A percentile compares a stretch with the other conserved stretches of the same genome.
These are phyloP conservation scores for Diadumene lineata DNA, from an alignment of 92 coral and sea anemone genomes.

Conservation along the genomic window DNA sequence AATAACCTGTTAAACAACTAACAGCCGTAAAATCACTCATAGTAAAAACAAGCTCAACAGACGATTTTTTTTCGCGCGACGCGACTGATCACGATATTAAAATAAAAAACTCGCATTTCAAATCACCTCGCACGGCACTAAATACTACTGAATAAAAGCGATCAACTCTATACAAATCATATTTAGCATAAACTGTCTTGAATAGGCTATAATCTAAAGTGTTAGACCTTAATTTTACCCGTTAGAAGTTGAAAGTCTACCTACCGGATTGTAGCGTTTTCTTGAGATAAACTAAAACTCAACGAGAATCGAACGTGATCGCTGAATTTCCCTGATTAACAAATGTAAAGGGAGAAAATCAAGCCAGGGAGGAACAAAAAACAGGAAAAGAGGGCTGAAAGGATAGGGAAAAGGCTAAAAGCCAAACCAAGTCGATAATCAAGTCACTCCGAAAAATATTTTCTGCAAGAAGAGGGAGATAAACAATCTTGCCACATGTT, in stretches of 20 bases:
- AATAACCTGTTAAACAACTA: constrained; percentile 36
- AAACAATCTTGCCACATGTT: constrained; percentile 56
- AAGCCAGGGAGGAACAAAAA: constrained; percentile 48
- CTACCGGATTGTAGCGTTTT: constrained; percentile 15
- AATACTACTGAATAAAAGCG: neutral
- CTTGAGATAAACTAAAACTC: constrained; percentile 8
- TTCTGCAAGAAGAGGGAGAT: constrained; percentile 35
- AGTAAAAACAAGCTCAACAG: neutral
- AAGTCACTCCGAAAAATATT: constrained; percentile 37
- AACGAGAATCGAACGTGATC: constrained; percentile 22
- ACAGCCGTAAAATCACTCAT: constrained; percentile 35
- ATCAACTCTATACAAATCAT: neutral
- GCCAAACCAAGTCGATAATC: constrained; percentile 41
- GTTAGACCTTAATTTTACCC: neutral
- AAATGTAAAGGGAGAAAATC: constrained; percentile 43
- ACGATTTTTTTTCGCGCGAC: neutral
- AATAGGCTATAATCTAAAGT: neutral
- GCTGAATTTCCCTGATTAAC: constrained; percentile 19
- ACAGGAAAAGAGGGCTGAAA: constrained; percentile 50
- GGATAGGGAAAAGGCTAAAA: constrained; percentile 45
- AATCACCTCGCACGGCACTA: neutral
- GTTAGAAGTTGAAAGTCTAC: constrained; percentile 6
- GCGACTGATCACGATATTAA: neutral
- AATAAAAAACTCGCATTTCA: neutral
- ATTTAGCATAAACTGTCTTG: neutral